Evolutionary conservation across 2,888 invertebrate genomes (phyloP), one percentile per base, ranked within the genome.

Genomic region (Macrostomum cliftonense): DNA sequence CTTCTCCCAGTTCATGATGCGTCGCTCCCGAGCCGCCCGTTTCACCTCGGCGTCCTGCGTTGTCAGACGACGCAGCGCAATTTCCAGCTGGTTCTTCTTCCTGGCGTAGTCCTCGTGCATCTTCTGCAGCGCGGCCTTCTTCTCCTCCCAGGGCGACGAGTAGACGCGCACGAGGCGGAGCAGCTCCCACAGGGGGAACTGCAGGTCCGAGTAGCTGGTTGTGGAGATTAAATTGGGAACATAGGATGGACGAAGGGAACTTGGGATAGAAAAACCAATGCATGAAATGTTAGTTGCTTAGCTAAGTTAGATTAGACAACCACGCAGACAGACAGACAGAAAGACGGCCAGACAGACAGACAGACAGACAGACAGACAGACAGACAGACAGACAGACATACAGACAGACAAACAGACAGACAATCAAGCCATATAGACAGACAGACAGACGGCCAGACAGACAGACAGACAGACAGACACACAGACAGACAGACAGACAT

Each of bases 61-160:
- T 50, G 68, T 63, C n/a, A 69, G 57, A 17, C 64, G 55, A 55
- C 62, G 65, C 36, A 69, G 60, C 39, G 69, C 69, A 44, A 68
- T 63, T 49, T 65, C 63, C 1, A 69, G 60, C 52, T 68, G 65
- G 28, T 63, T 53, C 50, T 67, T 65, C 55, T 69, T 69, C 14
- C 59, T 61, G 42, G 68, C 66, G 47, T 66, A 68, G 50, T 64
- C 64, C 45, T 67, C 65, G 48, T 68, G 66, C 4, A 69, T 55
- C 51, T 67, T 69, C 49, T 66, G 66, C 14, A 68, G 55, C 0
- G 65, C 64, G 9, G 63, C 60, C 53, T 64, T 66, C 50, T 68
- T 68, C 54, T 66, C 66, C 51, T 68, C 67, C 68, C 67, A 69
- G 0, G 67, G 65, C 9, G 64, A 63, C n/a, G 67, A 66, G 55